phyloP scores from a whole-genome alignment of 2,797 vertebrate genomes.

The Ctenopoma kingsleyae region DNA sequence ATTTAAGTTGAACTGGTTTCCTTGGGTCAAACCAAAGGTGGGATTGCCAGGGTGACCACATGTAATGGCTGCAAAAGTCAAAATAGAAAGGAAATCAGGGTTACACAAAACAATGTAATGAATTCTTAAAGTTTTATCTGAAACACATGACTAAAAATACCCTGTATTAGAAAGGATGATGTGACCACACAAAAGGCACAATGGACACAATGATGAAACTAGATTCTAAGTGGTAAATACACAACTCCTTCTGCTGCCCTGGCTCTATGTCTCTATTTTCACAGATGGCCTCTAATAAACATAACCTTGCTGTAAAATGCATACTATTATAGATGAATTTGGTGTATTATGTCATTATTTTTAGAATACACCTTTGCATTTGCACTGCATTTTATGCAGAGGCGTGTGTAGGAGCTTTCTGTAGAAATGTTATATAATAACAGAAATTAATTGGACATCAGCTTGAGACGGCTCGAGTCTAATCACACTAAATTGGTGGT shows the following conservation, averaged over 20 bases:
- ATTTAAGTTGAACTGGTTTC: constrained; percentile 95
- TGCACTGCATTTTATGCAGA: neutral
- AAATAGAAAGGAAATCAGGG: neutral
- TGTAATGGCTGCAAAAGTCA: constrained; percentile 89
- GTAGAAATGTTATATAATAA: constrained; percentile 8
- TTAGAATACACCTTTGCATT: neutral
- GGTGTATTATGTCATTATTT: neutral
- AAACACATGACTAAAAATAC: neutral
- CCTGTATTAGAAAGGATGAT: neutral
- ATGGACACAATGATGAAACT: neutral
- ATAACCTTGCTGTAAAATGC: neutral
- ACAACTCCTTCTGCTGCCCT: neutral
- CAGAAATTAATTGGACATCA: constrained; percentile 32
- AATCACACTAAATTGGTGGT: constrained; percentile 27
- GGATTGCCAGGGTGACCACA: constrained; percentile 98
- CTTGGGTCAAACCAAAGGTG: constrained; percentile 92
- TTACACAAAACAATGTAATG: neutral
- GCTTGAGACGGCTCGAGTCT: constrained; percentile 7
- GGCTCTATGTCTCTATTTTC: neutral
- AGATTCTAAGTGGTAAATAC: neutral
- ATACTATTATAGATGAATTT: neutral
- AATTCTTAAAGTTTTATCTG: neutral
- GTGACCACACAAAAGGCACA: neutral
- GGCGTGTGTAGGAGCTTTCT: neutral
- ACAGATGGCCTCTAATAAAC: neutral